A percentile compares a stretch with the other conserved stretches of the same genome.
These are phyloP conservation scores for Pegea sp. DNA, from an alignment of 23 tunicate species.

Conservation along the genomic window DNA sequence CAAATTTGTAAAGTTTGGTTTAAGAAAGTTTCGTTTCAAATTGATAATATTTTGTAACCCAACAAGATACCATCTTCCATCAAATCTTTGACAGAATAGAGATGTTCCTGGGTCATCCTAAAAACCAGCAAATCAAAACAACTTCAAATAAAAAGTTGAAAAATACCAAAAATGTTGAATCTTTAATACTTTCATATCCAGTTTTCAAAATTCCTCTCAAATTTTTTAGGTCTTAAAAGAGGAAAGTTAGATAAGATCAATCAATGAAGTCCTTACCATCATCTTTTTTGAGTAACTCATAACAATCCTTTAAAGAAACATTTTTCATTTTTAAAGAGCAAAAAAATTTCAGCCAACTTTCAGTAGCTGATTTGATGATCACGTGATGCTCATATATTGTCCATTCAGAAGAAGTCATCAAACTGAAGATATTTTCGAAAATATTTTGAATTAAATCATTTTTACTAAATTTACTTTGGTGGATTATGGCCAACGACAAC, in stretches of 20 bases:
- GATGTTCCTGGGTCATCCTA: slow-evolving; percentile 56
- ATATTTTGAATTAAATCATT: too few species aligned
- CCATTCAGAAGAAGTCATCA: too few species aligned
- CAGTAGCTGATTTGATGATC: background rate
- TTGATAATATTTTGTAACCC: slow-evolving; percentile 43
- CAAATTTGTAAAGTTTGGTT: slow-evolving; percentile 8
- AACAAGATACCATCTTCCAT: slow-evolving; percentile 51
- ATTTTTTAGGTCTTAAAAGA: too few species aligned
- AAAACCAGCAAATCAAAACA: background rate
- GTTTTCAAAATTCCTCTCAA: slow-evolving; percentile 2
- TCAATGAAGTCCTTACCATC: background rate
- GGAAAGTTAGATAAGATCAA: background rate
- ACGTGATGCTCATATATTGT: background rate
- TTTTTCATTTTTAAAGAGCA: background rate
- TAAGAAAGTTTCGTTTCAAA: slow-evolving; percentile 23
- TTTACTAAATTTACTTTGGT: too few species aligned
- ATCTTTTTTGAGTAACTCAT: background rate
- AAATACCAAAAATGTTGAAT: slow-evolving; percentile 24
- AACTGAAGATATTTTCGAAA: too few species aligned
- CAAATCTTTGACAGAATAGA: slow-evolving; percentile 44
- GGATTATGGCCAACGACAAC: too few species aligned
- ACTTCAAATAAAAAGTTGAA: background rate
- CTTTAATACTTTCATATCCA: slow-evolving; percentile 20
- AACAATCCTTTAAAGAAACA: background rate
- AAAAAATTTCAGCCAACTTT: background rate